Evolutionary conservation across 2,888 invertebrate genomes (phyloP).

Genomic region (Dermolepida albohirtum): DNA sequence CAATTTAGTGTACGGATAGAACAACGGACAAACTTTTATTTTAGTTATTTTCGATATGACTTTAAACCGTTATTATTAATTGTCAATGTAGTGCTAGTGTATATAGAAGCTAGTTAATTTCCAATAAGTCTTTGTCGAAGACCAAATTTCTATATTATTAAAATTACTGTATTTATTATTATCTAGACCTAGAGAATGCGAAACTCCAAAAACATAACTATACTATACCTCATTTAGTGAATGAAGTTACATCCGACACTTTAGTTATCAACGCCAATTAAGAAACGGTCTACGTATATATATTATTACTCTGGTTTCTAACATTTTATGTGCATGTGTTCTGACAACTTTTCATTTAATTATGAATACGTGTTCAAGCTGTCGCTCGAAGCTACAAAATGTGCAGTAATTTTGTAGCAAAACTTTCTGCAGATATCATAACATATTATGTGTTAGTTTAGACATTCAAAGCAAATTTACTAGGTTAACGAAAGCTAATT

Average conservation of each 20-base stretch:
- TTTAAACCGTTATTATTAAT: too few relatives aligned
- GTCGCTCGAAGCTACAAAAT: background rate
- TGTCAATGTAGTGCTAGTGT: too few relatives aligned
- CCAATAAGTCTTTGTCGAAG: too few relatives aligned
- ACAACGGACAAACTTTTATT: too few relatives aligned
- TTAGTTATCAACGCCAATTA: constrained; percentile 13
- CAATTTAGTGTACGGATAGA: too few relatives aligned
- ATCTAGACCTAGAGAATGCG: too few relatives aligned
- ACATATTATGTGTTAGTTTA: background rate
- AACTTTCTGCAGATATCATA: background rate
- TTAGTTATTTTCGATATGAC: too few relatives aligned
- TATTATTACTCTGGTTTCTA: constrained; percentile 16
- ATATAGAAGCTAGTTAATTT: too few relatives aligned
- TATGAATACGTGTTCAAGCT: constrained; percentile 18
- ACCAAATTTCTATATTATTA: too few relatives aligned
- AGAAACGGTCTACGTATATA: constrained; percentile 16
- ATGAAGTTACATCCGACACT: constrained; percentile 3
- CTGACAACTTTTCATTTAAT: constrained; percentile 25
- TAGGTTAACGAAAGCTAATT: too few relatives aligned
- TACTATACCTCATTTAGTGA: constrained; percentile 10
- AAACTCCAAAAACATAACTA: constrained; percentile 18
- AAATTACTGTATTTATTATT: too few relatives aligned
- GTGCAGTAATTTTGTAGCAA: constrained; percentile 5
- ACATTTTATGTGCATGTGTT: constrained; percentile 7
- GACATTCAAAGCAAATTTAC: background rate